A percentile compares a stretch with the other conserved stretches of the same genome.
Conservation (phyloP, 2,888 invertebrate genomes). For the Chrysotoxum bicinctum region DNA sequence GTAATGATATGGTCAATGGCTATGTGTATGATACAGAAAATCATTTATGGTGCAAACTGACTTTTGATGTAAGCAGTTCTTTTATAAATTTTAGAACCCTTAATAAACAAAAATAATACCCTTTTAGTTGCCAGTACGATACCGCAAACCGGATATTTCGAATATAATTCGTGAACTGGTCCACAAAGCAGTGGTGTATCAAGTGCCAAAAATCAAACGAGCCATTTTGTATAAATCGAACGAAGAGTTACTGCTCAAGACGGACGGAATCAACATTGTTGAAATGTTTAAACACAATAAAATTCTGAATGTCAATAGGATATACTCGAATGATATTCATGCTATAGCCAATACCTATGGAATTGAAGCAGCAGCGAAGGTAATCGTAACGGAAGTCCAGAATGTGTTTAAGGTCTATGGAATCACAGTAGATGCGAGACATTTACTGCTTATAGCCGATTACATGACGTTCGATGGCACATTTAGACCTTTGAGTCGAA, state of each 20-base stretch:
- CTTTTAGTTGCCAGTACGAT: constrained; percentile 83
- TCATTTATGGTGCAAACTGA: constrained; percentile 93
- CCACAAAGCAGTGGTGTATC: constrained; percentile 88
- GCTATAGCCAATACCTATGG: constrained; percentile 95
- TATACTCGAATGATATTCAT: constrained; percentile 97
- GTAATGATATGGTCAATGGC: constrained; percentile 80
- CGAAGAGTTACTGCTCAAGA: constrained; percentile 88
- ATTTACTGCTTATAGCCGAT: constrained; percentile 95
- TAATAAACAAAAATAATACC: constrained; percentile 11
- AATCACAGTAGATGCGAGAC: constrained; percentile 96
- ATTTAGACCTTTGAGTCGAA: constrained; percentile 94
- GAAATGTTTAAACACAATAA: constrained; percentile 93
- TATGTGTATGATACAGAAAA: constrained; percentile 90
- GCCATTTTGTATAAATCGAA: constrained; percentile 91
- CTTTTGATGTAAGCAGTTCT: constrained; percentile 85
- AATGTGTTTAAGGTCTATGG: constrained; percentile 99
- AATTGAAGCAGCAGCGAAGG: constrained; percentile 96
- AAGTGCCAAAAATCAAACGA: constrained; percentile 90
- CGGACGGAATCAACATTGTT: constrained; percentile 97
- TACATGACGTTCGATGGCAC: constrained; percentile 98
- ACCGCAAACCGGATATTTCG: constrained; percentile 88
- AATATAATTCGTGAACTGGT: constrained; percentile 88
- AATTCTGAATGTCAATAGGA: constrained; percentile 89
- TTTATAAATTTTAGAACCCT: background rate
- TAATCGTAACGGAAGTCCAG: constrained; percentile 96